Conservation (phyloP, 2,888 invertebrate genomes). For the Drosophila multiciliata region DNA sequence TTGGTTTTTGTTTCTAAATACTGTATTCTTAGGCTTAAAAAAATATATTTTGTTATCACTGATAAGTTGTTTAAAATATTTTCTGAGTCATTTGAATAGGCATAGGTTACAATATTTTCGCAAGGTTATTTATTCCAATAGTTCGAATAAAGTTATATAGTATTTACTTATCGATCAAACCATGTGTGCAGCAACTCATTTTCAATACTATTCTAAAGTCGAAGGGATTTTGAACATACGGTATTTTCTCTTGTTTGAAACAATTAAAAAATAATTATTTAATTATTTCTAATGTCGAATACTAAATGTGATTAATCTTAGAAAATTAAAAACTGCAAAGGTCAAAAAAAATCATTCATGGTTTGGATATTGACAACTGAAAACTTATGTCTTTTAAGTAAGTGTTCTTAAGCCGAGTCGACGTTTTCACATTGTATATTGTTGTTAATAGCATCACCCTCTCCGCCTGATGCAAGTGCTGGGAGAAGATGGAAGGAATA, state of each 20-base stretch:
- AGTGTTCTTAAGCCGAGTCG: conserved; percentile 15
- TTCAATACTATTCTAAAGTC: neutral
- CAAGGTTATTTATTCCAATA: neutral
- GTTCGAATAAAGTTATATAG: neutral
- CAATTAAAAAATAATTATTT: neutral
- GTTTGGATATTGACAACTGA: neutral
- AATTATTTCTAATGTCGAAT: neutral
- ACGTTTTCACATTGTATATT: conserved; percentile 21
- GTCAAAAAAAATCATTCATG: neutral
- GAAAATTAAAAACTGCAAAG: neutral
- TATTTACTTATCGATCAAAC: neutral
- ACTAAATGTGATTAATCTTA: neutral
- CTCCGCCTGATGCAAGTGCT: neutral
- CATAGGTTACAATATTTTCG: neutral
- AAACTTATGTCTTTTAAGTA: conserved; percentile 4
- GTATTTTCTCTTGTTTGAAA: neutral
- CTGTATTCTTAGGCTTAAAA: neutral
- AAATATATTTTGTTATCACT: conserved; percentile 27
- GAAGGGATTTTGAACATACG: neutral
- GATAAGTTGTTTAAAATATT: neutral
- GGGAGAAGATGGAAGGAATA: neutral
- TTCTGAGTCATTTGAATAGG: neutral
- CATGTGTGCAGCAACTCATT: neutral
- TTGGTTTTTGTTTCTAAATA: neutral
- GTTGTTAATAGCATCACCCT: conserved; percentile 4